Base-by-base conservation (phyloP, 1,140 invertebrate species). In the Bacillus rossius region DNA sequence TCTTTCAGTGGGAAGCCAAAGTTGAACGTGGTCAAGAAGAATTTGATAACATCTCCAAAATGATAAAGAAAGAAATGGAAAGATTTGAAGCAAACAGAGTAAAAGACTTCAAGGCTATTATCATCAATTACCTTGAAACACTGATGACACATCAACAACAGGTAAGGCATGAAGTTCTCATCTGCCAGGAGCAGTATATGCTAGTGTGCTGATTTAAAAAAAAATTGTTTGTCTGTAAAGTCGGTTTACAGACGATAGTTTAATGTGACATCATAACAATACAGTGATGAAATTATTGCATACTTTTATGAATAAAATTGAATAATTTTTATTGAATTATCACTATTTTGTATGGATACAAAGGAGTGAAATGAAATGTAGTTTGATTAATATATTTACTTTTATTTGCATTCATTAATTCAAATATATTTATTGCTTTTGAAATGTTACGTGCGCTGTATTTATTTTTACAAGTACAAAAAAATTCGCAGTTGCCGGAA, bases 41-140 rank as follows among this genome's bases (percentile, higher is more conserved):
- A 68, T 99, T 99, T 76, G 89, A 98, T 69, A 88, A 88, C 65
- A 98, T 99, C 70, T 98, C 95, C 1, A 86, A 88, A 64, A 93
- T 93, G 75, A 99, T 99, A 62, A 94, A 97, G 69, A 90, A 91
- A 57, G 97, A 99, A 76, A 83, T 99, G 72, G 92, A 96, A 64
- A 80, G 90, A 25, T 97, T 97, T 77, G 95, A 98, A 71, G 80
- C 88, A 54, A 82, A 87, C 48, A 82, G 96, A 66, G 86, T 96
- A 13, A 81, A 86, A 57, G 96, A 99, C 71, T 96, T 99, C 71
- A 95, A 96, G 69, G 80, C 83, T 42, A 88, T 88, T 48, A 83
- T 96, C 64, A 84, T 97, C 16, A 86, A 89, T 65, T 98, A 98
- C 75, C 79, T 99, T 61, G 94, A 99, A 73, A 85, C 89, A 53